Conservation (phyloP, 1,140 invertebrate genomes). For the Trinorchestia longiramus region DNA sequence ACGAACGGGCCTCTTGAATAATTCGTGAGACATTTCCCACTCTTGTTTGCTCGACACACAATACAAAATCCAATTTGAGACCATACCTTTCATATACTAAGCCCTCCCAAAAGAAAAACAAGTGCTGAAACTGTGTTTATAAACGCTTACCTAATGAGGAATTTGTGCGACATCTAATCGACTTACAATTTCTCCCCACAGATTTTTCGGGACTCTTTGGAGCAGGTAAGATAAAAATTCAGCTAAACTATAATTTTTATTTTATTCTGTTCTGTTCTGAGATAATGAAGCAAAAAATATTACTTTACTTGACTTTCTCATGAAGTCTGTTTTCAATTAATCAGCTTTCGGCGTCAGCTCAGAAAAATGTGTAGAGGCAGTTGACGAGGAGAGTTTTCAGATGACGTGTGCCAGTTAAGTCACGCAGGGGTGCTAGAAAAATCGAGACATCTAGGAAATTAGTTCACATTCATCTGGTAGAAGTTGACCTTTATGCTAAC, state of each 20-base stretch:
- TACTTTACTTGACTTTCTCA: not conserved
- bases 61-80: not conserved
- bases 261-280: not conserved
- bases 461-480: too few relatives aligned
- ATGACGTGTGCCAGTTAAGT: not conserved
- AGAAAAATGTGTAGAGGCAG: not conserved
- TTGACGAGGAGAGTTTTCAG: not conserved
- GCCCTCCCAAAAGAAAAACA: not conserved
- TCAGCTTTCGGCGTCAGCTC: not conserved
- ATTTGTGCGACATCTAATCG: not conserved
- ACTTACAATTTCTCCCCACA: not conserved
- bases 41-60: not conserved
- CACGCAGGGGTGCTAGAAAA: not conserved
- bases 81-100: not conserved
- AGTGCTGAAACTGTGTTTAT: not conserved
- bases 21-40: too few relatives aligned
- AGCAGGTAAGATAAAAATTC: not conserved
- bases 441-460: too few relatives aligned
- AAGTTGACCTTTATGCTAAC: too few relatives aligned
- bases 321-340: not conserved
- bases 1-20: too few relatives aligned
- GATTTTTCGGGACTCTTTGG: slow-evolving; percentile 38
- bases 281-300: not conserved
- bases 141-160: not conserved
- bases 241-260: not conserved